phyloP scores from a whole-genome alignment of 37 sponge, comb jelly and placozoan species.

The Diacarnus erythraeanus region DNA sequence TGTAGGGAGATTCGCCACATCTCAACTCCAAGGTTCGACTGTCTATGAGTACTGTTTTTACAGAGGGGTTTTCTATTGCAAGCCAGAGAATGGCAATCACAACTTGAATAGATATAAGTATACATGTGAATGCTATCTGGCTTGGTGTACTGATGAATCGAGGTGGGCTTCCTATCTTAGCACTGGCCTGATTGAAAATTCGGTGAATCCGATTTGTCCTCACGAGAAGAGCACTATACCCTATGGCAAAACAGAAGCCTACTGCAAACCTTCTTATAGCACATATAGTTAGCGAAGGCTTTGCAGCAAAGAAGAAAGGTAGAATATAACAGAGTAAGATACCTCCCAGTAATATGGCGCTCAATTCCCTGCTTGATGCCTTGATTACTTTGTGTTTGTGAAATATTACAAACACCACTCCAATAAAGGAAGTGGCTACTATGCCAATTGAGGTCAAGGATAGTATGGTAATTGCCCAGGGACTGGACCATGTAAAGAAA shows the following conservation, averaged over 20 bases:
- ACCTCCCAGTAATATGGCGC: constrained; percentile 52
- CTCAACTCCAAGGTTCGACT: background rate
- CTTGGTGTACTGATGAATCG: constrained; percentile 11
- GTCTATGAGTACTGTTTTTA: background rate
- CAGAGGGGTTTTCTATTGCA: constrained; percentile 15
- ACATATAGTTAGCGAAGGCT: constrained; percentile 49
- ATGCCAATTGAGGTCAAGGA: constrained; percentile 40
- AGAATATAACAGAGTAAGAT: constrained; percentile 48
- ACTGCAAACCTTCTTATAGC: constrained; percentile 32
- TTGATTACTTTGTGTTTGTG: constrained; percentile 50
- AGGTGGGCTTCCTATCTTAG: background rate
- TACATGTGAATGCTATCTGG: constrained; percentile 55
- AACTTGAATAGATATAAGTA: constrained; percentile 50
- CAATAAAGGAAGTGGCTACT: constrained; percentile 4
- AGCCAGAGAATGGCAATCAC: constrained; percentile 46
- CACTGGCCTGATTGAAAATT: constrained; percentile 43
- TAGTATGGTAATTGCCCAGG: constrained; percentile 42
- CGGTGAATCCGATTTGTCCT: constrained; percentile 62
- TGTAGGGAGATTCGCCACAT: constrained; percentile 30
- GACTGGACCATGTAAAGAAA: constrained; percentile 19
- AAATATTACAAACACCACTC: constrained; percentile 37
- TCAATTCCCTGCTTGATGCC: constrained; percentile 75
- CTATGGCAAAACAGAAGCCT: constrained; percentile 52
- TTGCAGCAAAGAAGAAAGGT: constrained; percentile 50
- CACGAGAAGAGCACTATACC: constrained; percentile 58